Conservation (phyloP, 1,140 invertebrate genomes). For the Drosophila seguyi region DNA sequence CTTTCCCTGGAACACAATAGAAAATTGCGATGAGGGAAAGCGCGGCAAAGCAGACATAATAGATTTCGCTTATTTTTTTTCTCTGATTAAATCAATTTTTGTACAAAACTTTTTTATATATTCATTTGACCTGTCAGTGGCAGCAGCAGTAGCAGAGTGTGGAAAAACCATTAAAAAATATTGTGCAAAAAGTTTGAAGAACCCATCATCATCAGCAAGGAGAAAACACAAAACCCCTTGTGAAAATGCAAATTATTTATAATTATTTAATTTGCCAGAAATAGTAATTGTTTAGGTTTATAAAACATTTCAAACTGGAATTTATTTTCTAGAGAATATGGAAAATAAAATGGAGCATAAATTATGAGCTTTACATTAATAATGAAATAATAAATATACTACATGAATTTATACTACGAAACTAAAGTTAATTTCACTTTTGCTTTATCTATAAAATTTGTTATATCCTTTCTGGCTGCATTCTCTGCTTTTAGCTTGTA, state of each 20-base stretch:
- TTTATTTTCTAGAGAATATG: background rate
- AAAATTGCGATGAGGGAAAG: constrained; percentile 3
- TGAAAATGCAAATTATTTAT: constrained; percentile 45
- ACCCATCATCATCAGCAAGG: constrained; percentile 12
- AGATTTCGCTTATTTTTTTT: constrained; percentile 32
- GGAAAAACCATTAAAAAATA: constrained; percentile 47
- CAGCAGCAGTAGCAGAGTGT: constrained; percentile 19
- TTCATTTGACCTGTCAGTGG: constrained; percentile 47
- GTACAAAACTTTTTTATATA: constrained; percentile 28
- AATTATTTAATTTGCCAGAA: constrained; percentile 24
- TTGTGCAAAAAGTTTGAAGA: constrained; percentile 42
- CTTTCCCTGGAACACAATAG: constrained; percentile 29
- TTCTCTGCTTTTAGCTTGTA: background rate
- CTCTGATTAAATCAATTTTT: constrained; percentile 39
- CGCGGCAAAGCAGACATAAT: constrained; percentile 32
- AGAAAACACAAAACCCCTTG: background rate
- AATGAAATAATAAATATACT: background rate
- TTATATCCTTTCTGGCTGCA: background rate
- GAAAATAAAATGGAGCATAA: background rate
- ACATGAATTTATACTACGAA: background rate
- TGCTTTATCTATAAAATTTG: background rate
- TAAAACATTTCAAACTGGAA: background rate
- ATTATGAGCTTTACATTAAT: background rate
- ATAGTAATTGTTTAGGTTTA: background rate
- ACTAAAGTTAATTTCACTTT: background rate